Evolutionary conservation across 2,888 invertebrate species (phyloP), one percentile per base, ranked within the genome.

Genomic region (Caenorhabditis zanzibari): DNA sequence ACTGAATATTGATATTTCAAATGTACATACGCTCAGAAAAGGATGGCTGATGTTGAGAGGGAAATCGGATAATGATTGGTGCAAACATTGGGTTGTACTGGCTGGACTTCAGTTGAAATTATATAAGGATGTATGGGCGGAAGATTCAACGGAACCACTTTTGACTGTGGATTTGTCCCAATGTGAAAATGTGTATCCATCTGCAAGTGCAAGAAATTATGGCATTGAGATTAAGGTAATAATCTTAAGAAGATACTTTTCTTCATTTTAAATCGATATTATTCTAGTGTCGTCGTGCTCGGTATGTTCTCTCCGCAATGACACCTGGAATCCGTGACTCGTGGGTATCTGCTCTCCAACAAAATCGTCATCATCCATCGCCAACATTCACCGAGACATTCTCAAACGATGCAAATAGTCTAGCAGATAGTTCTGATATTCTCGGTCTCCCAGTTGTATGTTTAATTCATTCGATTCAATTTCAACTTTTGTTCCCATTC

Each of bases 261-360:
- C n/a, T n/a, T n/a, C n/a, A n/a, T n/a, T n/a, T n/a, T n/a, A n/a
- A n/a, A n/a, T n/a, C n/a, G n/a, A n/a, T n/a, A n/a, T n/a, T n/a
- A n/a, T 85, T 86, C 38, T 76, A 91, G 90, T 92, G 92, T 72
- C 87, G 89, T 0, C 81, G 88, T 10, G 77, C 87, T 9, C 85
- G 92, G 1, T 90, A 90, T 81, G 88, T 91, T 2, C 83, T 92
- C 4, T 91, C 91, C 1, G 92, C 92, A 26, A 90, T 92, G 91
- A 92, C 92, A 2, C 92, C 92, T 0, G 92, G 92, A 19, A 92
- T 92, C 56, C 87, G 92, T 7, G 92, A 92, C 73, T 90, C 90
- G n/a, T 92, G 92, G 92, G 91, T 92, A 16, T 75, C 85, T 0
- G 88, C 88, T 14, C 77, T 88, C 12, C 88, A 88, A 71, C 88